Base-by-base conservation (phyloP, 37 sponge, comb jelly and placozoan species). In the Spongilla lacustris region DNA sequence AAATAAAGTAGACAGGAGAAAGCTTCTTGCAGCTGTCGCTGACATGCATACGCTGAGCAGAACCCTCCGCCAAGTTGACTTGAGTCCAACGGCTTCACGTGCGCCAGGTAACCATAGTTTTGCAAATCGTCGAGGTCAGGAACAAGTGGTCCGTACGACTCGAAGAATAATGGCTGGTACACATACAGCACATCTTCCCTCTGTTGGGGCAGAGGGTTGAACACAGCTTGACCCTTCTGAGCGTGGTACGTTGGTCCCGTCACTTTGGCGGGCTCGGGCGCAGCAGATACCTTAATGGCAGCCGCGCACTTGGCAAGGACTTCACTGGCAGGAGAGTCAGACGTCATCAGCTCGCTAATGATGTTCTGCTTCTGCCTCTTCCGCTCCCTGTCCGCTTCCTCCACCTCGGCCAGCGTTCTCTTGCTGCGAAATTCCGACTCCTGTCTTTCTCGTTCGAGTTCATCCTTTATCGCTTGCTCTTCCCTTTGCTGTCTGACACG, bases 1-100 rank as follows among this genome's bases (percentile, higher is more conserved):
- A 30, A 49, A 38, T 78, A 36, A 26, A 85, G 79, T 28, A 98
- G 78, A 87, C 94, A 93, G 4, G 96, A 91, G 81, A 89, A 98
- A 21, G 98, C 96, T 26, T 98, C 98, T 81, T 96, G 89, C 19
- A 98, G 79, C 22, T 92, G 89, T 70, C 96, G 82, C 29, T 89
- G 89, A 75, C 95, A 96, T 4, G 89, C 93, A 38, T 89, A 86
- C 22, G 81, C 89, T 24, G 82, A 74, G 5, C 75, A 32, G 74
- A 94, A 98, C 37, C 98, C 98, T 36, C 95, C 90, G 22, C 93
- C 96, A 21, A 72, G 41, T 11, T 84, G 88, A 24, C 48, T 68
- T 2, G 73, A 78, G 46, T 92, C 93, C 38, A 88, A 12, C 17
- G 24, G 27, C 19, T 77, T 31, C 69, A 89, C 41, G 32, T 86